These are phyloP conservation scores for Halocaridina rubra DNA, from an alignment of 2,888 invertebrate species.

Conservation along the genomic window DNA sequence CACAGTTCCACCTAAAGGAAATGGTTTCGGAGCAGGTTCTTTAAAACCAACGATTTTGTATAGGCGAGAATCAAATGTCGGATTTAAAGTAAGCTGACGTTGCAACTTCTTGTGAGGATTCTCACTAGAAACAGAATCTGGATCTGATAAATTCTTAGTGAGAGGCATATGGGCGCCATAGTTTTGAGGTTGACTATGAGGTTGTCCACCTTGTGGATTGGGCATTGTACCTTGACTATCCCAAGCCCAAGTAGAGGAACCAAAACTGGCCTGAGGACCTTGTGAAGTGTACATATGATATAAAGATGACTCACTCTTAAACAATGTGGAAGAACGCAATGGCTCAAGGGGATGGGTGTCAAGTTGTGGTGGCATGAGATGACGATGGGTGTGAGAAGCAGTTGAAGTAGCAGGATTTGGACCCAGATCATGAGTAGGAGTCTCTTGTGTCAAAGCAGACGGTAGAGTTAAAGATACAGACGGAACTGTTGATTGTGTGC, in stretches of 20 bases:
- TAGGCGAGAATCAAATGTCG: slow-evolving; percentile 80
- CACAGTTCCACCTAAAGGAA: not conserved
- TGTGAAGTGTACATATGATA: slow-evolving; percentile 49
- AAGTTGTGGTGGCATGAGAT: slow-evolving; percentile 34
- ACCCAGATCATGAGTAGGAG: slow-evolving; percentile 69
- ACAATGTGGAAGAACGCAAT: slow-evolving; percentile 16
- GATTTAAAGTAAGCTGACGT: slow-evolving; percentile 85
- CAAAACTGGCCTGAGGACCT: not conserved
- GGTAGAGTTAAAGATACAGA: slow-evolving; percentile 50
- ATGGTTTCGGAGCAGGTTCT: slow-evolving; percentile 42
- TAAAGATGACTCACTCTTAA: slow-evolving; percentile 56
- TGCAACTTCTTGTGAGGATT: slow-evolving; percentile 84
- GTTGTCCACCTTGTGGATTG: not conserved
- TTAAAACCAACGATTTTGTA: slow-evolving; percentile 66
- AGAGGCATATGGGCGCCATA: slow-evolving; percentile 69
- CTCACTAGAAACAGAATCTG: slow-evolving; percentile 67
- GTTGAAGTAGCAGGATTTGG: slow-evolving; percentile 64
- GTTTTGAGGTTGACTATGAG: not conserved
- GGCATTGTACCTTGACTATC: slow-evolving; percentile 8
- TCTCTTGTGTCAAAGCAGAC: slow-evolving; percentile 64
- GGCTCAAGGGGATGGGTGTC: slow-evolving; percentile 32
- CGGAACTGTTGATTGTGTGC: slow-evolving; percentile 58
- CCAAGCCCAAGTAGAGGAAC: slow-evolving; percentile 38
- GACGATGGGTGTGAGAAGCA: slow-evolving; percentile 68
- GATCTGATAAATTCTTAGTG: slow-evolving; percentile 69